Evolutionary conservation across 1,140 invertebrate species (phyloP).

Genomic region (Akabosia matsudoensis): DNA sequence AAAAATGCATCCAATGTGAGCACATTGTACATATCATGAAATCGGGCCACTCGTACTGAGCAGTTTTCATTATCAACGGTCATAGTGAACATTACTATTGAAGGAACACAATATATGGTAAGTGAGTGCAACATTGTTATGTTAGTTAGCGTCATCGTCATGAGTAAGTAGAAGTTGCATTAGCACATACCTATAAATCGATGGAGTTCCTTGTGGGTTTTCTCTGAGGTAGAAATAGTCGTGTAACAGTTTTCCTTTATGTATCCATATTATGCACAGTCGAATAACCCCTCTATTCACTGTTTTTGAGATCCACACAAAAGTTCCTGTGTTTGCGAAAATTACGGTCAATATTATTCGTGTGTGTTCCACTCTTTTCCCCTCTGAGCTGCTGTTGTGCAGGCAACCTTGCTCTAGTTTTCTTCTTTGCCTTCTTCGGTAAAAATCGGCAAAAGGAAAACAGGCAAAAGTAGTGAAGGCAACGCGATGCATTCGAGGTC

Average conservation of each 20-base stretch:
- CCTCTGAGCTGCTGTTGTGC: neutral
- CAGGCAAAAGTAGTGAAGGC: neutral
- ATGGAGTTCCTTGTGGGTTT: neutral
- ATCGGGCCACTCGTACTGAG: too few relatives aligned
- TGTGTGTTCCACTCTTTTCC: neutral
- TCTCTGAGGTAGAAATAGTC: too few relatives aligned
- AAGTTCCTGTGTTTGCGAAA: neutral
- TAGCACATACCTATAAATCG: neutral
- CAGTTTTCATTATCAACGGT: too few relatives aligned
- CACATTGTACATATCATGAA: too few relatives aligned
- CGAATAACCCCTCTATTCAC: neutral
- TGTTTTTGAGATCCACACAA: neutral
- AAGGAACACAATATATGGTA: too few relatives aligned
- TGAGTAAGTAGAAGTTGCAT: neutral
- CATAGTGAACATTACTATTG: too few relatives aligned
- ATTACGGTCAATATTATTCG: conserved; percentile 8
- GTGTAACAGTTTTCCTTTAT: neutral
- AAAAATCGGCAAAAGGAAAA: too few relatives aligned
- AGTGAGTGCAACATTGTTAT: too few relatives aligned
- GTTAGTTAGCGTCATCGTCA: neutral
- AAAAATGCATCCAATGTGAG: too few relatives aligned
- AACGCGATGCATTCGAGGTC: conserved; percentile 15
- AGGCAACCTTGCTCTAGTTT: conserved; percentile 13
- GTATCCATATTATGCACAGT: neutral
- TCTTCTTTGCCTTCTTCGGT: too few relatives aligned